These are phyloP conservation scores for Pygoscelis antarcticus DNA, from an alignment of 2,113 vertebrate species.

Conservation along the genomic window DNA sequence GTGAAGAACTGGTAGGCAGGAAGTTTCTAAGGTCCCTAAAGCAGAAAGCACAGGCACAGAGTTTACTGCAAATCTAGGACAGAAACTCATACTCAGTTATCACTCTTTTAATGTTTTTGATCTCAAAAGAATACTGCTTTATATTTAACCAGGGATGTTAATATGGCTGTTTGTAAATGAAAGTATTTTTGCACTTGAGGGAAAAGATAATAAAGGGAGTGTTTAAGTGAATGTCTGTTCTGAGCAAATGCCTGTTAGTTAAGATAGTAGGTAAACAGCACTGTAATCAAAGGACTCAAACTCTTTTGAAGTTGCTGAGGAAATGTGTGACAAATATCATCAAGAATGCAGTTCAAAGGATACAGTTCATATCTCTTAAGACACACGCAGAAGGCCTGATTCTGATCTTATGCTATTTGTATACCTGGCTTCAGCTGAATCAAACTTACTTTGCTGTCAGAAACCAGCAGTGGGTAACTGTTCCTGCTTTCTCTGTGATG, in stretches of 20 bases:
- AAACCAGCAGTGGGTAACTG: neutral
- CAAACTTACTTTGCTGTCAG: neutral
- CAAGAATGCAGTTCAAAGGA: conserved; percentile 54
- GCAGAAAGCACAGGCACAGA: neutral
- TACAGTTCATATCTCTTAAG: neutral
- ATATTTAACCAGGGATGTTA: neutral
- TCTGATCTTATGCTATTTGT: neutral
- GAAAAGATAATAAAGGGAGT: conserved; percentile 9
- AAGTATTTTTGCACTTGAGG: neutral
- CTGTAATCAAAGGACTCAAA: conserved; percentile 44
- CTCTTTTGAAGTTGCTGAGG: conserved; percentile 55
- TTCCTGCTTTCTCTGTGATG: neutral
- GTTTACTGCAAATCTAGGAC: neutral
- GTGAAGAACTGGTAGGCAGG: neutral
- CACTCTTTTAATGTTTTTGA: neutral
- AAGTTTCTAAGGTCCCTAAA: neutral
- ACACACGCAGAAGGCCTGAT: neutral
- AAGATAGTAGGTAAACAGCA: conserved; percentile 3
- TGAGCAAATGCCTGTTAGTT: conserved; percentile 24
- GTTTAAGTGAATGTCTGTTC: conserved; percentile 24
- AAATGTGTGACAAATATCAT: conserved; percentile 43
- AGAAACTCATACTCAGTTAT: neutral
- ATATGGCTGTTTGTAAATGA: conserved; percentile 2
- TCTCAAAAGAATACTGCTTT: conserved; percentile 25
- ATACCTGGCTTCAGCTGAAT: neutral